These are phyloP conservation scores for Hipparchia semele DNA, from an alignment of 2,888 invertebrate species.

Conservation along the genomic window DNA sequence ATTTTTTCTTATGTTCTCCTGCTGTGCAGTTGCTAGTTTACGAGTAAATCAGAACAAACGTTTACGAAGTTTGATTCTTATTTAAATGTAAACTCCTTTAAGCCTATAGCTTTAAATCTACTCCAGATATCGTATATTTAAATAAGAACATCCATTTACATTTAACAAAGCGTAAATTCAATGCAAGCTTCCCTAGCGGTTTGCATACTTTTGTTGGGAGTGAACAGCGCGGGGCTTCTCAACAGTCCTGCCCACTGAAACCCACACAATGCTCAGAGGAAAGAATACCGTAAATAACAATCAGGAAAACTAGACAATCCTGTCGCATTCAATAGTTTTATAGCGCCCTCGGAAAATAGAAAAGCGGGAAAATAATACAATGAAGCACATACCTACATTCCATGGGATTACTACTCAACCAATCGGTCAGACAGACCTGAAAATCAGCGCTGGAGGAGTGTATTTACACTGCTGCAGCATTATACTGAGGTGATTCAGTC, in stretches of 20 bases:
- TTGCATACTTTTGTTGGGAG: background rate
- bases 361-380: background rate
- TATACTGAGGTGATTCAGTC: too few species aligned
- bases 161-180: background rate
- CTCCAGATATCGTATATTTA: background rate
- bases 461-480: too few species aligned
- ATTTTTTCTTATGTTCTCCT: too few species aligned
- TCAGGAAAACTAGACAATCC: background rate
- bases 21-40: too few species aligned
- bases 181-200: constrained; percentile 1
- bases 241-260: background rate
- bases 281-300: background rate
- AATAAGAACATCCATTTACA: constrained; percentile 4
- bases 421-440: too few species aligned
- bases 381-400: background rate
- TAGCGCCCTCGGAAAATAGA: background rate
- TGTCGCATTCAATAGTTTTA: background rate
- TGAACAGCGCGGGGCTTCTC: background rate
- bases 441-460: too few species aligned
- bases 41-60: too few species aligned
- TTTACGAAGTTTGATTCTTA: too few species aligned
- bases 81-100: too few species aligned
- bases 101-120: too few species aligned
- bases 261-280: background rate
- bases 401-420: background rate